phyloP scores from a whole-genome alignment of 2,888 invertebrate species.

The Cordylochernes scorpioides region DNA sequence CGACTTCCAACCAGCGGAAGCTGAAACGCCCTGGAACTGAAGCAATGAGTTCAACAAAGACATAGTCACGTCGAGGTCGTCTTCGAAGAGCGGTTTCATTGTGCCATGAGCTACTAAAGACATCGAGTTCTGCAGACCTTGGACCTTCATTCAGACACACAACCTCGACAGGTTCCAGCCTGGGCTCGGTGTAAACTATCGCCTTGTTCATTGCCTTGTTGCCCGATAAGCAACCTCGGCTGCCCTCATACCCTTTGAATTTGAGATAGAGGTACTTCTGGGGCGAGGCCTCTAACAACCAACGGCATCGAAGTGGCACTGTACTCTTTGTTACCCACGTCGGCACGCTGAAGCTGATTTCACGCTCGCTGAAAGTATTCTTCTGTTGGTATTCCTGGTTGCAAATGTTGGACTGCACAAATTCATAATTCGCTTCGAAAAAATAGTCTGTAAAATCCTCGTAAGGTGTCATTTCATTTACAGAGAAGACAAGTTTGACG shows the following conservation, averaged over 20 bases:
- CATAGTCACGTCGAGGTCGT: constrained; percentile 18
- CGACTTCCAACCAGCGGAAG: constrained; percentile 12
- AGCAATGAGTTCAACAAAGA: constrained; percentile 13
- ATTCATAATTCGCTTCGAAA: constrained; percentile 53
- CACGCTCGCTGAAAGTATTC: constrained; percentile 6
- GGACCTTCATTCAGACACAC: constrained; percentile 10
- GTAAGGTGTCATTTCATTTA: constrained; percentile 48
- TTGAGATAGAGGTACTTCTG: constrained; percentile 15
- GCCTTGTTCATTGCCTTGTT: constrained; percentile 18
- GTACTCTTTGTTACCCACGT: constrained; percentile 4
- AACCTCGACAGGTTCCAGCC: constrained; percentile 9
- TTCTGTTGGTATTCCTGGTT: constrained; percentile 5
- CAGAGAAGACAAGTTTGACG: constrained; percentile 42
- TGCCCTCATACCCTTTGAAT: constrained; percentile 11
- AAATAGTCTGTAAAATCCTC: constrained; percentile 51
- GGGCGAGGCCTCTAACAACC: constrained; percentile 15
- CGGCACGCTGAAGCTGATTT: constrained; percentile 5
- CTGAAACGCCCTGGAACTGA: constrained; percentile 6
- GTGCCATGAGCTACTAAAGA: constrained; percentile 13
- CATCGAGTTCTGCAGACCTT: constrained; percentile 9
- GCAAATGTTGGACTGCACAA: constrained; percentile 19
- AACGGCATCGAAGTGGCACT: constrained; percentile 13
- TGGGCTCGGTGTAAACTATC: constrained; percentile 41
- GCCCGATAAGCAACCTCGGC: constrained; percentile 1
- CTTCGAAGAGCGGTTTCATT: constrained; percentile 13